Base-by-base conservation (phyloP, 1,140 invertebrate species). In the Yoshiicerus persimilis region DNA sequence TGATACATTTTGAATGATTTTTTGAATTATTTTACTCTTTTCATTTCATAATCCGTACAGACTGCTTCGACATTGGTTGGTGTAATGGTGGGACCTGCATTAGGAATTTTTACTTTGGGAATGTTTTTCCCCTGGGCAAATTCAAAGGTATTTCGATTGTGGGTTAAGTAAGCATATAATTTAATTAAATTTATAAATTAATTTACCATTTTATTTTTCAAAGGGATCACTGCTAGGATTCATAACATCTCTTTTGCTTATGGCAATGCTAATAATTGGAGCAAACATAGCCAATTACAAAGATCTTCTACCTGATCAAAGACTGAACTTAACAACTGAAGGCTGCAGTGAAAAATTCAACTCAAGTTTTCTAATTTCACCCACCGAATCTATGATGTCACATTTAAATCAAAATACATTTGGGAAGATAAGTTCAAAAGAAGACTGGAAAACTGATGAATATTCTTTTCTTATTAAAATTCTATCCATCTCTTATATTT, bases 41-140 rank as follows among this genome's bases (percentile, higher is more conserved):
- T 16, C 2, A 47, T 13, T 47, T 16, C 2, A 16, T 47, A 1
- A 47, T 4, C 20, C 25, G n/a, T n/a, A n/a, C 20, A 77, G 70
- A 36, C 70, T n/a, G 34, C 70, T n/a, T 77, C 70, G 0, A 77
- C 70, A n/a, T 77, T 77, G 32, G 32, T 77, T 77, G 70, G 70
- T 20, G 70, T 77, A n/a, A n/a, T 77, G 70, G 30, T 77, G 0
- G 88, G 89, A 34, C 89, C 89, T 10, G 84, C 47, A 20, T 32
- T 90, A 9, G 89, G 88, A 16, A 41, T 89, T 4, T 90, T 90
- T 75, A 70, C 84, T 38, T 32, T 90, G n/a, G 89, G 87, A 38
- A 89, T 90, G 88, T 70, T 89, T n/a, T 89, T 89, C 32, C 89
- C 89, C n/a, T 90, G 80, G 77, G 84, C 87, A n/a, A 89, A 90